Evolutionary conservation across 37 sponge, comb jelly and placozoan species (phyloP), one percentile per base, ranked within the genome.

Genomic region (Hormiphora californensis): DNA sequence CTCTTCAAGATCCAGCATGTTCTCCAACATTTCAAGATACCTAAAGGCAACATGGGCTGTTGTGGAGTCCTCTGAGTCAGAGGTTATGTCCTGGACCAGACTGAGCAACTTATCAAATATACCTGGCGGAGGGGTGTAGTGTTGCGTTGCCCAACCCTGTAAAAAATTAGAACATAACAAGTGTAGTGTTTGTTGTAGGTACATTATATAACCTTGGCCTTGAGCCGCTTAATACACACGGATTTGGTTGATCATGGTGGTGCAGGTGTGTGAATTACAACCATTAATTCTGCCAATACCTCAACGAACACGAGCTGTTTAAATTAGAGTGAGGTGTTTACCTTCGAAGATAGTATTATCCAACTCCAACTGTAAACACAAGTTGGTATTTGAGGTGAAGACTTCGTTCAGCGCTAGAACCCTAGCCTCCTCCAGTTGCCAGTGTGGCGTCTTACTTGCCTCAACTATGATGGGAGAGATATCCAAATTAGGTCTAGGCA

Each of bases 1-100:
- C 61, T 57, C 61, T 30, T 57, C 61, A 57, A 57, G 61, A 57
- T 57, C 61, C 17, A 57, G 61, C n/a, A 57, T 57, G n/a, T 57
- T 57, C n/a, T 57, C 61, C 23, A 57, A 57, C 61, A 57, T 21
- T 30, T 57, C 61, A 4, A 57, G 61, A 30, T 57, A 57, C 7
- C 61, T 25, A 30, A 28, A 57, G 9, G 61, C 27, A 30, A 30
- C 61, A 4, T 12, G 61, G 7, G 61, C n/a, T 25, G n/a, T 57
- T 30, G 7, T 4, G 7, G 61, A 5, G 30, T 28, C 3, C 61
- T 57, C 61, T 15, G n/a, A 23, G 4, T 19, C 3, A 4, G 30
- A 28, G 5, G 7, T 57, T 15, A 12, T 30, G n/a, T 57, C 27
- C n/a, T n/a, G n/a, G 5, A 57, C 61, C 61, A 57, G 61, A 4